Conservation (phyloP, 2,113 vertebrate species). For the Vidua chalybeata region DNA sequence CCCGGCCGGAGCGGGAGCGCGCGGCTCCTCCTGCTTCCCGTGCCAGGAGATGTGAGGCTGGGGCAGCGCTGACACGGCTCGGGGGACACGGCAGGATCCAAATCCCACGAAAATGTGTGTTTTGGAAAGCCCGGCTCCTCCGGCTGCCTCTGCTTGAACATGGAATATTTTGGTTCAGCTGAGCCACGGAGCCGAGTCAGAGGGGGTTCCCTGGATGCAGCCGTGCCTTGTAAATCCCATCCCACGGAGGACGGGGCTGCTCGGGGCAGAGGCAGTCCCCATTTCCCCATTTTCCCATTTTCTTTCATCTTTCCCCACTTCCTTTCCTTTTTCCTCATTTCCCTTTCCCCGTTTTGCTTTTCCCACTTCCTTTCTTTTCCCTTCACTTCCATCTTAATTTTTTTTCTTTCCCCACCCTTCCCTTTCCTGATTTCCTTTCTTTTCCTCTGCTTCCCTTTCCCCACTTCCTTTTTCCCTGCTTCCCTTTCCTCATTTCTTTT, state of each 20-base stretch:
- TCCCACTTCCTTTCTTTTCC: not conserved
- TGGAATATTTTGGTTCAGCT: not conserved
- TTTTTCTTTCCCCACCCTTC: not conserved
- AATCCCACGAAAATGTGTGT: rapidly evolving
- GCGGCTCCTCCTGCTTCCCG: not conserved
- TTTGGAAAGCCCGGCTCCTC: not conserved
- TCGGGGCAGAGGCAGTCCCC: rapidly evolving
- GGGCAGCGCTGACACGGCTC: not conserved
- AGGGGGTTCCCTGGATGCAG: not conserved
- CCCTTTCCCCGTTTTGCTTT: not conserved
- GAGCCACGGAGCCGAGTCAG: not conserved
- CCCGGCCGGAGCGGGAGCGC: rapidly evolving
- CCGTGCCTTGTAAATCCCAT: not conserved
- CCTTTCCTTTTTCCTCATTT: not conserved
- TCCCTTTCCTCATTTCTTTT: not conserved
- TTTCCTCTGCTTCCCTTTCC: not conserved
- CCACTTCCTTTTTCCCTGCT: not conserved
- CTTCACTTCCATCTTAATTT: not conserved
- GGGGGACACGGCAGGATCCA: not conserved
- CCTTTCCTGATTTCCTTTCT: not conserved
- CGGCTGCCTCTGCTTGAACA: not conserved
- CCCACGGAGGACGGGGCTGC: not conserved
- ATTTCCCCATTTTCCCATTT: not conserved
- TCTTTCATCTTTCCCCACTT: not conserved
- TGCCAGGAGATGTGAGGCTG: not conserved